Conservation (phyloP, 2,797 vertebrate genomes). For the Chromis chromis region DNA sequence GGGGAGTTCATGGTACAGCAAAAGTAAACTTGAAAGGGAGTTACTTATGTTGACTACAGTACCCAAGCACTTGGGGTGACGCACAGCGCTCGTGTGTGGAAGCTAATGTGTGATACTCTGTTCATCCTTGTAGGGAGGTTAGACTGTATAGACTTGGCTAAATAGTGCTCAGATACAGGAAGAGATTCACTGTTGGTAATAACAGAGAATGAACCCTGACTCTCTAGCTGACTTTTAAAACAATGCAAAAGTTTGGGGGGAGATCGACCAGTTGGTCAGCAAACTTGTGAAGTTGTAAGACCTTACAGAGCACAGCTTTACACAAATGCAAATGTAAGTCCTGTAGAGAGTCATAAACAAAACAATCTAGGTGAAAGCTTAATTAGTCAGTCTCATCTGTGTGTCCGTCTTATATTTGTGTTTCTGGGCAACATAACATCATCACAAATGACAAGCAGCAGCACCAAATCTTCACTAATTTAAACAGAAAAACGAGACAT, state of each 20-base stretch:
- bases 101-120: slow-evolving; percentile 13
- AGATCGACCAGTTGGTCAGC: neutral
- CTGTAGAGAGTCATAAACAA: neutral
- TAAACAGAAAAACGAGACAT: neutral
- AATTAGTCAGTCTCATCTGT: neutral
- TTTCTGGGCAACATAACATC: neutral
- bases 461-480: neutral
- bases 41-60: neutral
- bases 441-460: neutral
- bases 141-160: neutral
- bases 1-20: neutral
- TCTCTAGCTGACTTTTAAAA: neutral
- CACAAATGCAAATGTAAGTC: neutral
- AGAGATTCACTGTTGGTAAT: neutral
- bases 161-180: neutral
- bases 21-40: neutral
- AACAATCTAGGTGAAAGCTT: neutral
- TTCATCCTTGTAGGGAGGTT: slow-evolving; percentile 1
- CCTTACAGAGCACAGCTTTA: neutral
- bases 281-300: neutral
- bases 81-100: slow-evolving; percentile 5
- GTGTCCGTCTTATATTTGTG: neutral
- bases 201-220: slow-evolving; percentile 11
- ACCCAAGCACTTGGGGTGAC: neutral
- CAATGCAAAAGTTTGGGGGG: neutral